These are phyloP conservation scores for Bos taurus DNA, from an alignment of 2,113 vertebrate species.

Conservation along the genomic window DNA sequence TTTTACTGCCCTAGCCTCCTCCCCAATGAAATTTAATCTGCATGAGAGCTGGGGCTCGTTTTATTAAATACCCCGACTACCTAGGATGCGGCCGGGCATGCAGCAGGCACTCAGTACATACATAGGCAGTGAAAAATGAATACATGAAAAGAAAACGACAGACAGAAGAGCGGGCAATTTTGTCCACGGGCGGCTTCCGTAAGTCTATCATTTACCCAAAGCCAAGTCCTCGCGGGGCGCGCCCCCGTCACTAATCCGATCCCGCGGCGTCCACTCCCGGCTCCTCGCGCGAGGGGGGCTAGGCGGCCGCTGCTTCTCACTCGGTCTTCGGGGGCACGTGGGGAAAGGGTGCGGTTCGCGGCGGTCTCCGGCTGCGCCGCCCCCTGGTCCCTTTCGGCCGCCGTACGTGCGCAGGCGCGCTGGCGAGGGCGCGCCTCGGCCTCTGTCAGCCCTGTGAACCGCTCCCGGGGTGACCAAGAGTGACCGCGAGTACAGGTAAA, in stretches of 20 bases:
- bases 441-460: too few relatives aligned
- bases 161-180: background rate
- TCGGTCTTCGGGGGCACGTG: background rate
- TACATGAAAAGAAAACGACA: background rate
- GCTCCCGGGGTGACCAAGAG: background rate
- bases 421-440: background rate
- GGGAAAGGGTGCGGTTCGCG: background rate
- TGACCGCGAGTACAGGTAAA: background rate
- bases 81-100: background rate
- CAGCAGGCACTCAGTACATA: background rate
- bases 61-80: background rate
- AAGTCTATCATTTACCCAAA: background rate
- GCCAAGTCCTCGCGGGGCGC: background rate
- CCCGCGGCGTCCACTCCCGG: background rate
- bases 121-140: background rate
- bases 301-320: background rate
- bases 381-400: constrained; percentile 5
- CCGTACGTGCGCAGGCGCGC: constrained; percentile 55
- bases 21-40: background rate
- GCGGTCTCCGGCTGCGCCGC: background rate
- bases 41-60: background rate
- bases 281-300: background rate
- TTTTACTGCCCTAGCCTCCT: background rate
- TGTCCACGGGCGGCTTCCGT: background rate
- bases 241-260: background rate